A percentile compares a stretch with the other conserved stretches of the same genome.
These are phyloP conservation scores for Trematomus bernacchii DNA, from an alignment of 2,797 vertebrate species.

Conservation along the genomic window DNA sequence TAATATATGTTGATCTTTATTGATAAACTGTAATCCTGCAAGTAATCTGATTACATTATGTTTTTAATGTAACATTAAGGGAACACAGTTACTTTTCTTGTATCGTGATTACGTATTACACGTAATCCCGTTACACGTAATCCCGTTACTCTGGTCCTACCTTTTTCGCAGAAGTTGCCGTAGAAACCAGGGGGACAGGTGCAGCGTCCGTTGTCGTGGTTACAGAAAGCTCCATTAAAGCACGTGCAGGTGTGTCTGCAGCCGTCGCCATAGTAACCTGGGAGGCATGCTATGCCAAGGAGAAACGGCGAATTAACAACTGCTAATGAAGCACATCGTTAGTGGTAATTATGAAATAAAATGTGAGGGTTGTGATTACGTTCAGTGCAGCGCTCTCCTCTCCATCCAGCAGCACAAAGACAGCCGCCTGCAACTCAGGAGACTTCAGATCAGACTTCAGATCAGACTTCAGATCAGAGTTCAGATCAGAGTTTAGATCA, in stretches of 20 bases:
- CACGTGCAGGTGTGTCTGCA: slow-evolving; percentile 8
- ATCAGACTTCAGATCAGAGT: too few species aligned
- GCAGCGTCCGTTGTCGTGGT: not conserved
- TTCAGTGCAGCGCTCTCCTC: slow-evolving; percentile 2
- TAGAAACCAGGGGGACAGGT: slow-evolving; percentile 6
- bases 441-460: too few species aligned
- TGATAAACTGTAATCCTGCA: too few species aligned
- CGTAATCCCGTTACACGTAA: too few species aligned
- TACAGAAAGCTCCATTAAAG: slow-evolving; percentile 7
- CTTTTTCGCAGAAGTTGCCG: slow-evolving; percentile 6
- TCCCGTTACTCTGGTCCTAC: not conserved
- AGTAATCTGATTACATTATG: too few species aligned
- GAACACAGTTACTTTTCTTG: too few species aligned
- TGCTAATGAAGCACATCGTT: too few species aligned
- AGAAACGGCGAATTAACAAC: not conserved
- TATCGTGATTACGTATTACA: too few species aligned
- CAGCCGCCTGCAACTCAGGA: slow-evolving; percentile 7
- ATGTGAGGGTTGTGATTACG: not conserved
- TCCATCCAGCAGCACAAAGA: slow-evolving; percentile 20
- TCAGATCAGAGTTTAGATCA: too few species aligned
- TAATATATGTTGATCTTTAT: too few species aligned
- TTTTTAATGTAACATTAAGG: too few species aligned
- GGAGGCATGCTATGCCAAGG: not conserved
- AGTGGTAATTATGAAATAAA: not conserved
- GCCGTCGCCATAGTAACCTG: slow-evolving; percentile 4